phyloP scores from a whole-genome alignment of 53 echinoderm and acorn worm genomes.

The Holothuria scabra region DNA sequence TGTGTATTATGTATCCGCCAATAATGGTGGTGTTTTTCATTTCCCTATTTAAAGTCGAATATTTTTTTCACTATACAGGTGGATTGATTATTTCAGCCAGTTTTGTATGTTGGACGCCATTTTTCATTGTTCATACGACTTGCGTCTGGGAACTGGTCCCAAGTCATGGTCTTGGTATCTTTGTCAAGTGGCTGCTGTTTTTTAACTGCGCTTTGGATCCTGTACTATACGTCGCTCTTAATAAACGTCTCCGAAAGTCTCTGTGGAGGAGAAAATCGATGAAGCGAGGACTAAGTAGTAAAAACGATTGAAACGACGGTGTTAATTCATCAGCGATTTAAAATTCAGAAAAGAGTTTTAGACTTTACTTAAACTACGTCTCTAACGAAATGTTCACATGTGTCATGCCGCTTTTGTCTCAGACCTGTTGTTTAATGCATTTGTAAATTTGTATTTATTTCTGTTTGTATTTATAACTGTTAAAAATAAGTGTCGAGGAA shows the following conservation, averaged over 20 bases:
- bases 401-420: too few species aligned
- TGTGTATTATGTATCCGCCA: too few species aligned
- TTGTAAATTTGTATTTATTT: too few species aligned
- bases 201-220: conserved; percentile 32
- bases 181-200: conserved; percentile 26
- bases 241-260: conserved; percentile 20
- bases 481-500: too few species aligned
- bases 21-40: neutral
- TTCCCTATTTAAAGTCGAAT: neutral
- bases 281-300: too few species aligned
- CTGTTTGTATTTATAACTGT: too few species aligned
- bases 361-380: too few species aligned
- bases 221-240: conserved; percentile 6
- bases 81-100: conserved; percentile 14
- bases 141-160: conserved; percentile 33
- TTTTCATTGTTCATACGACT: conserved; percentile 16
- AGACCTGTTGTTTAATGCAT: too few species aligned
- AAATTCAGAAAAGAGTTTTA: too few species aligned
- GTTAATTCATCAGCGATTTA: too few species aligned
- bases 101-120: conserved; percentile 29
- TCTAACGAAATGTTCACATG: too few species aligned
- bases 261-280: neutral
- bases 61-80: neutral
- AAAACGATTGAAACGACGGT: too few species aligned
- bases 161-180: conserved; percentile 16